phyloP scores from a whole-genome alignment of 2,888 invertebrate genomes.

The Andrena hattorfiana region DNA sequence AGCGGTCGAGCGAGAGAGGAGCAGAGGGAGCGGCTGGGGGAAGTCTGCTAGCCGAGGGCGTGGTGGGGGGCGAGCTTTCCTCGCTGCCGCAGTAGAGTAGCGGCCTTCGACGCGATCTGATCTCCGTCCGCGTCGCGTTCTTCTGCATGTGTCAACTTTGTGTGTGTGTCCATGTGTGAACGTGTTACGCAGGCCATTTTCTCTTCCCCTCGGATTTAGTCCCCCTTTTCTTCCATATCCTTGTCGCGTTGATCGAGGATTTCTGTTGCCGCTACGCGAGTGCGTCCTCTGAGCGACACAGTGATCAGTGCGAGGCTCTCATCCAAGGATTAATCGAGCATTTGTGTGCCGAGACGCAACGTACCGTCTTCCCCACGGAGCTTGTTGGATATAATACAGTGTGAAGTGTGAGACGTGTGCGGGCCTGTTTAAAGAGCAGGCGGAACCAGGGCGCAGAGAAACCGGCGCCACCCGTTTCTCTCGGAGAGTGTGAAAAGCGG shows the following conservation, averaged over 20 bases:
- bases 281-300: conserved; percentile 5
- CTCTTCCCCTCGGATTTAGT: conserved; percentile 21
- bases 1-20: conserved; percentile 7
- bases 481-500: conserved; percentile 23
- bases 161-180: conserved; percentile 46
- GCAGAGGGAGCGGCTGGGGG: conserved; percentile 44
- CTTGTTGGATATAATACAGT: conserved; percentile 48
- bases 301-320: conserved; percentile 20
- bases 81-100: conserved; percentile 84
- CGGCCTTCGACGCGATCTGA: conserved; percentile 83
- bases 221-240: background rate
- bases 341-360: background rate
- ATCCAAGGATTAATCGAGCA: background rate
- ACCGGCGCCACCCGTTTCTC: conserved; percentile 12
- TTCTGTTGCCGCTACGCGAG: conserved; percentile 22
- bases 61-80: conserved; percentile 70
- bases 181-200: conserved; percentile 44
- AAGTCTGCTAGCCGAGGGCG: conserved; percentile 51
- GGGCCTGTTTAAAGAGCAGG: background rate
- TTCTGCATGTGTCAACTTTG: conserved; percentile 31
- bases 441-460: conserved; percentile 7
- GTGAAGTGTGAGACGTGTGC: conserved; percentile 37
- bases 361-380: background rate
- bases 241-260: background rate
- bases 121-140: conserved; percentile 65